These are phyloP conservation scores for Fragum fragum DNA, from an alignment of 2,888 invertebrate species.

Conservation along the genomic window DNA sequence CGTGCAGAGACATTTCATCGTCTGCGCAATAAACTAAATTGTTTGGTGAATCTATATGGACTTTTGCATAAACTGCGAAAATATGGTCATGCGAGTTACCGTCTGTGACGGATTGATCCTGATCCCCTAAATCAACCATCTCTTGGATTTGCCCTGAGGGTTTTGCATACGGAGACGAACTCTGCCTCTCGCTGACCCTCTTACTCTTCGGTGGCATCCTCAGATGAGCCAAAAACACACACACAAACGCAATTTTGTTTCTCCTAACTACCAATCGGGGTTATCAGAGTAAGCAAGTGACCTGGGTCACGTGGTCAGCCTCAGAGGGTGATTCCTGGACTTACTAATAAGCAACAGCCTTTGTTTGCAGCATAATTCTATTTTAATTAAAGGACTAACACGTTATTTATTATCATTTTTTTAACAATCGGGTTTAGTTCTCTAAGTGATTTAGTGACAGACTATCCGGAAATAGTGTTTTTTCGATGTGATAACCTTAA, in stretches of 20 bases:
- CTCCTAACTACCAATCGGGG: slow-evolving; percentile 10
- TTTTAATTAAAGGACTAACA: not conserved
- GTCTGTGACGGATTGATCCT: too few relatives aligned
- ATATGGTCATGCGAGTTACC: too few relatives aligned
- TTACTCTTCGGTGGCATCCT: too few relatives aligned
- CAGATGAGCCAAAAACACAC: too few relatives aligned
- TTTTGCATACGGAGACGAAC: too few relatives aligned
- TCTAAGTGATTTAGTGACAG: not conserved
- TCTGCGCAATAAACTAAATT: too few relatives aligned
- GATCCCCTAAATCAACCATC: too few relatives aligned
- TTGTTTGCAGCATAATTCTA: not conserved
- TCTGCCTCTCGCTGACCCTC: too few relatives aligned
- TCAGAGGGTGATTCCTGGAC: slow-evolving; percentile 10
- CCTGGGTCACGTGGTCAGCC: slow-evolving; percentile 22
- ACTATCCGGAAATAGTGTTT: not conserved
- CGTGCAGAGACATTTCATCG: too few relatives aligned
- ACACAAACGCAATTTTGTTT: slow-evolving; percentile 5
- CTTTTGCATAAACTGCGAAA: too few relatives aligned
- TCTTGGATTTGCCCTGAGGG: too few relatives aligned
- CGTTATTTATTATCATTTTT: not conserved
- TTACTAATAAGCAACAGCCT: not conserved
- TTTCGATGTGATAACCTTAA: not conserved
- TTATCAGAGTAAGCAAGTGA: slow-evolving; percentile 10
- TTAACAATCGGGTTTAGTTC: not conserved
- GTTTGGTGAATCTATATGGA: too few relatives aligned